Base-by-base conservation (phyloP, 2,888 invertebrate species). In the Agriopis leucophaearia region DNA sequence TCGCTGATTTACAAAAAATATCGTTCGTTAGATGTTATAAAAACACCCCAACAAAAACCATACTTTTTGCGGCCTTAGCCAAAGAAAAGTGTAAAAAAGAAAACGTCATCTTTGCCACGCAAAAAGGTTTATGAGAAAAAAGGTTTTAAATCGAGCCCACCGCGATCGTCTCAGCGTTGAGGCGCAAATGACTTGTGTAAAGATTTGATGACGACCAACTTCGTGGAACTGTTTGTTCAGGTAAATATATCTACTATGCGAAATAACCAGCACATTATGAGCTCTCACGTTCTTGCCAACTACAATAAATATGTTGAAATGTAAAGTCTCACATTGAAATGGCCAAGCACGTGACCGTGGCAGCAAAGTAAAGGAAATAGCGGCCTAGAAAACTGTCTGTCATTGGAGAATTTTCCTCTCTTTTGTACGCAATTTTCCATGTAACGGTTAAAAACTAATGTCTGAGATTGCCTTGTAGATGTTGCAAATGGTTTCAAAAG, bases 111-210 rank as follows among this genome's bases (percentile, higher is more conserved):
- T 68, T 68, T 55, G 54, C 36, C 64, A 55, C 61, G 71, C 69
- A 72, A 76, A 77, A 80, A 77, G 66, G 38, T 48, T 66, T 42
- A 52, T 54, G 47, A 65, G 73, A 77, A 78, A 79, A 78, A 71
- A 72, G 67, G 64, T 70, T 71, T 72, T 66, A 74, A 65, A 77
- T 71, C 74, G 72, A 76, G 76, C 77, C 79, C 83, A 78, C 80
- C 81, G 70, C 70, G 70, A 69, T 75, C 78, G 76, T 69, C 72
- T 57, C 70, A 79, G 76, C 83, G 84, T 69, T 73, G 62, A 70
- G 80, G 78, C 83, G 85, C 81, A 81, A 90, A 90, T 87, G 82
- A 84, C 73, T 87, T 88, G 80, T 80, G 87, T 81, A 89, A 91
- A 91, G 78, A 82, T 81, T 81, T 76, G 74, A 76, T 75, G 69